A percentile compares a stretch with the other conserved stretches of the same genome.
These are phyloP conservation scores for Chrysodeixis includens DNA, from an alignment of 2,888 invertebrate species.

Conservation along the genomic window DNA sequence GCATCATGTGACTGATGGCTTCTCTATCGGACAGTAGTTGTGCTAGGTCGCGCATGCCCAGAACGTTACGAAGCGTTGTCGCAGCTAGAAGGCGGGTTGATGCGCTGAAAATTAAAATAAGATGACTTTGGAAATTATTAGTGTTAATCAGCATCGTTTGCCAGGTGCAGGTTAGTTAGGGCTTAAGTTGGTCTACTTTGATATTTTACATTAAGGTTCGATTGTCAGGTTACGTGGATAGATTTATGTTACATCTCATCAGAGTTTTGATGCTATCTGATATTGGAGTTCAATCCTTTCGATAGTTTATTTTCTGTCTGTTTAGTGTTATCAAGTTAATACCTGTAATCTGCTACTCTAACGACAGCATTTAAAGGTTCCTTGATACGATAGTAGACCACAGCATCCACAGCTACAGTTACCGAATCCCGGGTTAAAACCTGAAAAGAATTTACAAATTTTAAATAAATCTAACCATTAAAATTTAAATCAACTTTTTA, in stretches of 20 bases:
- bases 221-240: too few relatives aligned
- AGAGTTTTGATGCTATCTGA: too few relatives aligned
- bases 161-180: neutral
- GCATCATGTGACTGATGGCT: constrained; percentile 97
- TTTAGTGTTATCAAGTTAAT: constrained; percentile 17
- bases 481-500: too few relatives aligned
- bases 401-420: constrained; percentile 97
- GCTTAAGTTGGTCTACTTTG: too few relatives aligned
- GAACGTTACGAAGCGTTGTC: constrained; percentile 95
- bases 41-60: constrained; percentile 97
- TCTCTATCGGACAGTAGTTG: constrained; percentile 98
- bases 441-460: constrained; percentile 76
- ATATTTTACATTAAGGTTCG: too few relatives aligned
- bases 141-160: neutral
- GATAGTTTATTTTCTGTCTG: too few relatives aligned
- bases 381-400: constrained; percentile 95
- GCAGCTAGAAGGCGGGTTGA: constrained; percentile 95
- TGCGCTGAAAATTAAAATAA: constrained; percentile 87
- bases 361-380: constrained; percentile 94
- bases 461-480: too few relatives aligned
- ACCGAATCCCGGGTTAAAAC: constrained; percentile 98
- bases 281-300: too few relatives aligned
- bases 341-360: constrained; percentile 93
- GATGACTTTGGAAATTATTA: constrained; percentile 4
- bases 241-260: too few relatives aligned